A percentile compares a stretch with the other conserved stretches of the same genome.
Conservation (phyloP, 2,113 vertebrate species). For the Menura novaehollandiae region DNA sequence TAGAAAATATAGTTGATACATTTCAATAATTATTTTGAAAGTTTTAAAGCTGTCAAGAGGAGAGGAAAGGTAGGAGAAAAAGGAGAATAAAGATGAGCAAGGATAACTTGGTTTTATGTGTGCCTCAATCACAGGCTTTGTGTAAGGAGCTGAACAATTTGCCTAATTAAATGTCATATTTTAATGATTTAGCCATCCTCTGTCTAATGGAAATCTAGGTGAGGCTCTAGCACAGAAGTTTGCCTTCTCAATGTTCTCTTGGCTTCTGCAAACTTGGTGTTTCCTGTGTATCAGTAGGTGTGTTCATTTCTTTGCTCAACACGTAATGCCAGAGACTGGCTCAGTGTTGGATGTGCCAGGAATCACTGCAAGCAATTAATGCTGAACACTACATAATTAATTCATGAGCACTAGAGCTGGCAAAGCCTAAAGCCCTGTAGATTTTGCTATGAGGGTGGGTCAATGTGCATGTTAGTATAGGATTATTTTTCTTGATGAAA, state of each 20-base stretch:
- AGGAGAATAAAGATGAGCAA: neutral
- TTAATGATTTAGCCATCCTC: neutral
- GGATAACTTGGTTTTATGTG: neutral
- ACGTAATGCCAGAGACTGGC: neutral
- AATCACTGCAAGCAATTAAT: neutral
- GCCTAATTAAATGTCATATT: neutral
- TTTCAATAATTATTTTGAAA: neutral
- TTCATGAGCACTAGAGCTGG: neutral
- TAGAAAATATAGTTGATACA: neutral
- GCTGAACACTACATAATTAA: neutral
- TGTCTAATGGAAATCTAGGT: neutral
- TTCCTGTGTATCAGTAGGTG: neutral
- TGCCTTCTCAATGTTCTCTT: neutral
- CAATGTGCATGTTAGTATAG: neutral
- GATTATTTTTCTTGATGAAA: neutral
- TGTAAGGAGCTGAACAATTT: neutral
- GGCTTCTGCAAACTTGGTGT: neutral
- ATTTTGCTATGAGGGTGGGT: neutral
- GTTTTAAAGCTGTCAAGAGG: neutral
- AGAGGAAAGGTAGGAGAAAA: neutral
- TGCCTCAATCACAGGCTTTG: neutral
- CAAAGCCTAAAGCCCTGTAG: neutral
- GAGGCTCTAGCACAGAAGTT: neutral
- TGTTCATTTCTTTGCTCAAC: neutral
- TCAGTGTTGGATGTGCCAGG: neutral